A percentile compares a stretch with the other conserved stretches of the same genome.
Evolutionary conservation across 2,113 vertebrate species (phyloP).

Genomic region (Coreoperca whiteheadi): DNA sequence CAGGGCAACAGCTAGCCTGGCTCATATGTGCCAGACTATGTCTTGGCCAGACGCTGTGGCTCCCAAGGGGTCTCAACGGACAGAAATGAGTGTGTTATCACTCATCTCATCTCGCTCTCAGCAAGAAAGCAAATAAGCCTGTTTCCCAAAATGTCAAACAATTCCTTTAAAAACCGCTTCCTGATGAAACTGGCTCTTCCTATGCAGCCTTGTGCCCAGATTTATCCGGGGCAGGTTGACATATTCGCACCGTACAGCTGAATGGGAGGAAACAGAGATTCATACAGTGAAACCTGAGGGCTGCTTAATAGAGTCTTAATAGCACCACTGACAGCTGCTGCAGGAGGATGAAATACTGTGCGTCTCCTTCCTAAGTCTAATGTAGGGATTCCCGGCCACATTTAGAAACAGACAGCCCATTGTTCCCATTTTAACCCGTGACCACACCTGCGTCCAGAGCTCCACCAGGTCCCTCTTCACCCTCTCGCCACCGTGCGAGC

Average conservation of each 20-base stretch:
- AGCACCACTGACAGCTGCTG: background rate
- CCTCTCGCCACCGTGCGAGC: constrained; percentile 52
- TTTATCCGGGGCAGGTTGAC: too few species aligned
- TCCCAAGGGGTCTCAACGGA: background rate
- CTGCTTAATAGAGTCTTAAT: too few species aligned
- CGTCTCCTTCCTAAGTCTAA: background rate
- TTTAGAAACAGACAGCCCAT: background rate
- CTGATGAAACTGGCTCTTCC: background rate
- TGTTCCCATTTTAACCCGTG: too few species aligned
- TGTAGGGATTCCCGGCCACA: background rate
- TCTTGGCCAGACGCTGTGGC: background rate
- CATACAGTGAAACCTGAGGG: too few species aligned
- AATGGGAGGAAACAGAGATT: background rate
- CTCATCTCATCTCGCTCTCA: background rate
- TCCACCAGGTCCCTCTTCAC: constrained; percentile 82
- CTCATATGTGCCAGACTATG: background rate
- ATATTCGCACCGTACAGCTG: background rate
- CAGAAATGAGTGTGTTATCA: background rate
- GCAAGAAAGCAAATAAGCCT: background rate
- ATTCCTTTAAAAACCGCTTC: background rate
- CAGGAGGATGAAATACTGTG: background rate
- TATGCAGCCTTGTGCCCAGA: background rate
- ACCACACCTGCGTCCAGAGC: constrained; percentile 90
- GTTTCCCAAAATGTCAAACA: background rate
- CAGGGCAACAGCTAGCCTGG: background rate